phyloP scores from a whole-genome alignment of 53 echinoderm and acorn worm genomes.

The Luidia sarsii region DNA sequence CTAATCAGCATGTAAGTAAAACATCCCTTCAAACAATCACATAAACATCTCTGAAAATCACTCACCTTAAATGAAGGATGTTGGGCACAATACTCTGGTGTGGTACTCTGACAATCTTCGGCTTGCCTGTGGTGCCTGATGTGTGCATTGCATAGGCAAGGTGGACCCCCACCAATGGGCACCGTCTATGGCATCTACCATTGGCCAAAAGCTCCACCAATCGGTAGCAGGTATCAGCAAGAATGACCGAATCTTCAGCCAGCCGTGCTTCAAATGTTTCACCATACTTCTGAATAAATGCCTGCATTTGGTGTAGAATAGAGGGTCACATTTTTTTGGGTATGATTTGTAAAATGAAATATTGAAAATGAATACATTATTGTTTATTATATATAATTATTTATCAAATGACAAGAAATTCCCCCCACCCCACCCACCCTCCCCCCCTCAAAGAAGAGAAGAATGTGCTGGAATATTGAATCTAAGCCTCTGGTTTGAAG shows the following conservation, averaged over 20 bases:
- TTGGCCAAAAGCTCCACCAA: conserved; percentile 29
- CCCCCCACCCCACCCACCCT: no score
- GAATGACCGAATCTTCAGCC: not conserved
- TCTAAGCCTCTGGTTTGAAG: no score
- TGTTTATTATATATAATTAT: no score
- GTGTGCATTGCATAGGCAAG: conserved; percentile 90
- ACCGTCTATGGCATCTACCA: not conserved
- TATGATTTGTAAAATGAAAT: no score
- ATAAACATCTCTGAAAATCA: not conserved
- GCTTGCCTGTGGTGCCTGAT: conserved; percentile 88
- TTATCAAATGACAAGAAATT: no score
- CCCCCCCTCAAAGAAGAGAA: no score
- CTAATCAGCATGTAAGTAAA: no score
- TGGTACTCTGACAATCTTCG: conserved; percentile 84
- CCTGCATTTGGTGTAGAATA: conserved; percentile 1
- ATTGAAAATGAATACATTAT: no score
- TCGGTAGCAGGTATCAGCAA: conserved; percentile 1
- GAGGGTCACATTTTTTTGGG: no score
- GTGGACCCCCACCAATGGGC: not conserved
- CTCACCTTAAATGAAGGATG: conserved; percentile 73
- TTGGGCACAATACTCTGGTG: conserved; percentile 89
- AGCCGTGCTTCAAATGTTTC: not conserved
- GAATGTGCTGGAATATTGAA: no score
- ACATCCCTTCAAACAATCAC: not conserved
- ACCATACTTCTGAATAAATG: conserved; percentile 34